phyloP scores from a whole-genome alignment of 1,140 invertebrate species.

The Solenopsis invicta region DNA sequence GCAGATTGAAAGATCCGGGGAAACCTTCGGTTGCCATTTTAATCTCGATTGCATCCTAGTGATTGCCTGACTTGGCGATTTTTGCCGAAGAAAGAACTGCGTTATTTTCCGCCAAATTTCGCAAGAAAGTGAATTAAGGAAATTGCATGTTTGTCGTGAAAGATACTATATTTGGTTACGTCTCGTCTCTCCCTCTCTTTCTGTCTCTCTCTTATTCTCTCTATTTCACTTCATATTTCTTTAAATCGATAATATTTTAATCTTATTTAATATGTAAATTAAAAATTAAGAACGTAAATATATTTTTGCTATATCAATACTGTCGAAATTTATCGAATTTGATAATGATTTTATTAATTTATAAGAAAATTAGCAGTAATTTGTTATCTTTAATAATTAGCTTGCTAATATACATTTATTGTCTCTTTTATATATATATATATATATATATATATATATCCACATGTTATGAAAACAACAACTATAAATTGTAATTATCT shows the following conservation, averaged over 20 bases:
- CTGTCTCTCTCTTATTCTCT: too few species aligned
- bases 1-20: background rate
- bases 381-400: background rate
- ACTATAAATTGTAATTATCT: background rate
- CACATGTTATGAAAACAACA: background rate
- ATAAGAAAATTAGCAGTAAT: background rate
- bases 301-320: background rate
- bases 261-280: background rate
- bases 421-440: background rate
- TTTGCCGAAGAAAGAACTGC: constrained; percentile 34
- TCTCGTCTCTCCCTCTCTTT: background rate
- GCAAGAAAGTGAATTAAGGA: constrained; percentile 64
- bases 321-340: background rate
- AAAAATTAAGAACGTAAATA: background rate
- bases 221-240: constrained; percentile 13
- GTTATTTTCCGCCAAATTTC: constrained; percentile 46
- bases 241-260: background rate
- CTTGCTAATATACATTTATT: background rate
- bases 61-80: constrained; percentile 72
- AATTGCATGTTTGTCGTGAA: constrained; percentile 43
- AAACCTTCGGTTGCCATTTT: constrained; percentile 66
- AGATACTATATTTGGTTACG: constrained; percentile 60
- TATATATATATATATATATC: background rate
- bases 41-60: constrained; percentile 68
- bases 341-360: background rate